Evolutionary conservation across 1,140 invertebrate genomes (phyloP).

Genomic region (Panulirus ornatus): DNA sequence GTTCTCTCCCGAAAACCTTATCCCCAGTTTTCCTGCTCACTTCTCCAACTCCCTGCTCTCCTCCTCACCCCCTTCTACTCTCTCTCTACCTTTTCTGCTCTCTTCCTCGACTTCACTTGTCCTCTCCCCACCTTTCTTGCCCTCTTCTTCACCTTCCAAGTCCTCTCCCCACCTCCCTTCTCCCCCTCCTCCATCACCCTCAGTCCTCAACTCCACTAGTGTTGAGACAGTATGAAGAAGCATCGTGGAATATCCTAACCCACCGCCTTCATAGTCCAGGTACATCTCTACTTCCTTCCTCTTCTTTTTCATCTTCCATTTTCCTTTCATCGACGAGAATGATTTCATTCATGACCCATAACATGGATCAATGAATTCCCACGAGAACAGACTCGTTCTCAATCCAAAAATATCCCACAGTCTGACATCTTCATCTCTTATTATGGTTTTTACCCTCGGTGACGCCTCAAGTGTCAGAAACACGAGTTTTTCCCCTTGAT

Average conservation of each 20-base stretch:
- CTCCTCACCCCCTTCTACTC: not conserved
- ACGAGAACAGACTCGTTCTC: no score
- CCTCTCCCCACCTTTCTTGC: not conserved
- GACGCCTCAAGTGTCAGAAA: no score
- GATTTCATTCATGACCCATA: no score
- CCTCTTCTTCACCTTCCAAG: not conserved
- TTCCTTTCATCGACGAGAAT: no score
- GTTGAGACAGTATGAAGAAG: not conserved
- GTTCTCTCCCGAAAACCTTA: no score
- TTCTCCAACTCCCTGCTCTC: not conserved
- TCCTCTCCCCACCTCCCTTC: not conserved
- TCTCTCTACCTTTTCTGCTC: not conserved
- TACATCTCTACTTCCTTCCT: not conserved
- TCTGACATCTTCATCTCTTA: no score
- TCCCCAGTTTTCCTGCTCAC: no score
- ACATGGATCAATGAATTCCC: no score
- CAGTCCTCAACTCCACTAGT: not conserved
- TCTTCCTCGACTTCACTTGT: not conserved
- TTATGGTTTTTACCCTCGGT: no score
- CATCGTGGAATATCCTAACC: not conserved
- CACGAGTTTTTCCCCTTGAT: no score
- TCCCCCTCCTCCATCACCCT: not conserved
- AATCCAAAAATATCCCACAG: no score
- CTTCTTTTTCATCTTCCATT: no score
- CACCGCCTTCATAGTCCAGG: not conserved